Evolutionary conservation across 2,797 vertebrate genomes (phyloP), one percentile per base, ranked within the genome.

Genomic region (Emys orbicularis): DNA sequence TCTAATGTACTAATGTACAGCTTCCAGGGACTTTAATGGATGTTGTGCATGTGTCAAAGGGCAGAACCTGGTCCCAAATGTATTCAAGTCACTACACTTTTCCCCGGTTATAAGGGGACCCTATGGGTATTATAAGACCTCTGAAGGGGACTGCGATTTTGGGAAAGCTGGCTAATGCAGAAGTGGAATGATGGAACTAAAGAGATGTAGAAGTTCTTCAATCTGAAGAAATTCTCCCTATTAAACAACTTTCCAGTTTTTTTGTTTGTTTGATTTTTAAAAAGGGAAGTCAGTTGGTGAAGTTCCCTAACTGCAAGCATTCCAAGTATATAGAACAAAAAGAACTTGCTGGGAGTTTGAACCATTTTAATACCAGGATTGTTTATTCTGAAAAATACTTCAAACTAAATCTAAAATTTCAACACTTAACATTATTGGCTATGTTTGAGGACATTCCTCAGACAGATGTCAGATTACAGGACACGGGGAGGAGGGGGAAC

Each of bases 61-160:
- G 11, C 13, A 54, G 34, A 23, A 92, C 44, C 16, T 54, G 16
- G 10, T 59, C 23, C 29, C 34, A 59, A n/a, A 82, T 6, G 25
- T 76, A 76, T 82, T 4, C 41, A 82, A 15, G 2, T 1, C 4
- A 4, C 19, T 82, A 12, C 15, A 31, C 19, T 27, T 74, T 72
- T 65, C 57, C 44, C 8, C 4, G 2, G n/a, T 57, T 91, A 52
- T 56, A n/a, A 21, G 92, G 21, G 79, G 77, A 74, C 3, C 65
- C 6, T 47, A 18, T 9, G 1, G 5, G 27, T 27, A 1, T n/a
- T 79, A 27, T 12, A 34, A 83, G 37, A 86, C 59, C 47, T 41
- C 50, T 0, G 72, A 2, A 5, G 3, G 16, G 23, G 4, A 54
- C 9, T 65, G 19, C 25, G 21, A 11, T 1, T 11, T n/a, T 59